phyloP scores from a whole-genome alignment of 2,113 vertebrate genomes.

The Percopsis transmontana region DNA sequence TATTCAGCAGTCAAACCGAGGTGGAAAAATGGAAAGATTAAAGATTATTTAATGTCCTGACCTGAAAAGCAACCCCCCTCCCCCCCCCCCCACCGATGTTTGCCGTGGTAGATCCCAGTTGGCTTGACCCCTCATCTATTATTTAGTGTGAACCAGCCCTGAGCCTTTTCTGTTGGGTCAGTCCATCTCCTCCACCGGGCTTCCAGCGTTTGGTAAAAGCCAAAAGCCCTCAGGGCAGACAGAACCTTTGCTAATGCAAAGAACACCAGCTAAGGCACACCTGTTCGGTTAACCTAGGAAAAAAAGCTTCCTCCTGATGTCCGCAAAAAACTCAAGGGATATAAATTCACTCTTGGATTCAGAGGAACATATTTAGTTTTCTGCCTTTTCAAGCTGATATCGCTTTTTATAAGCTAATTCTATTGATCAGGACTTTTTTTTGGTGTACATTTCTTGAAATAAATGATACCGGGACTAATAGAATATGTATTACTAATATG shows the following conservation, averaged over 20 bases:
- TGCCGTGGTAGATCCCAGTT: constrained; percentile 9
- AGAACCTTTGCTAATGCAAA: constrained; percentile 13
- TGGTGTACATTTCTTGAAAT: no score
- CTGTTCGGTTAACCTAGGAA: constrained; percentile 17
- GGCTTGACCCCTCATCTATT: constrained; percentile 3
- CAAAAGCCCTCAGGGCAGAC: constrained; percentile 7
- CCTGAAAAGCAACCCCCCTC: constrained; percentile 14
- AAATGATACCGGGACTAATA: no score
- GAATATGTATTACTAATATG: no score
- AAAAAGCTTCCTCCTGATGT: neutral
- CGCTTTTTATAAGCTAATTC: no score
- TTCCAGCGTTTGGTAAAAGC: constrained; percentile 8
- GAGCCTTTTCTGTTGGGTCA: constrained; percentile 8
- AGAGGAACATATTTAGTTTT: no score
- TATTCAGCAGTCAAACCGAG: constrained; percentile 17
- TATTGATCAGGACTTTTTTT: no score
- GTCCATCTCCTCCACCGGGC: constrained; percentile 19
- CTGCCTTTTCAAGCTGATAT: no score
- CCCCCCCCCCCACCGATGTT: constrained; percentile 1
- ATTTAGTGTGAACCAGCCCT: neutral
- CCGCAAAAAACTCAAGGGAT: constrained; percentile 1
- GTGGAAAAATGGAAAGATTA: constrained; percentile 24
- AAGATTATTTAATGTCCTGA: constrained; percentile 9
- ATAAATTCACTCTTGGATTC: neutral
- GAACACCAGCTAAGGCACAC: constrained; percentile 33